phyloP scores from a whole-genome alignment of 2,113 vertebrate genomes.

The Athene noctua region DNA sequence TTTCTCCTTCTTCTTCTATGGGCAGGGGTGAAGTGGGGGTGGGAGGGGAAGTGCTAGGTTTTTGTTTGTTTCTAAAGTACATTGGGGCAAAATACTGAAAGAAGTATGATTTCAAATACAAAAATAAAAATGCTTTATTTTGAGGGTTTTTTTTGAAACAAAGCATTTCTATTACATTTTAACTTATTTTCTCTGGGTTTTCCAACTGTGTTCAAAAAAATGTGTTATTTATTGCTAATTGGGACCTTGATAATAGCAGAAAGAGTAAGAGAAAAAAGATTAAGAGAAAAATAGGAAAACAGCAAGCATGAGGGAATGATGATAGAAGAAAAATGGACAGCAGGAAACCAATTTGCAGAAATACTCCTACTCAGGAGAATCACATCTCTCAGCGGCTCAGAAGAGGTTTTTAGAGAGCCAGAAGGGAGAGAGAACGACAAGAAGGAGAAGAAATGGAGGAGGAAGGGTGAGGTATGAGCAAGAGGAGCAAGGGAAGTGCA shows the following conservation, averaged over 20 bases:
- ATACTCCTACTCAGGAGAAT: neutral
- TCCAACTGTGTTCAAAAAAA: neutral
- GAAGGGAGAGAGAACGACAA: neutral
- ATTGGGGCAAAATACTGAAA: neutral
- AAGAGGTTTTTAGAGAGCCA: neutral
- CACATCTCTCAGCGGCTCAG: neutral
- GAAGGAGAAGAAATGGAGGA: neutral
- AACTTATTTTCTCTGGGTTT: neutral
- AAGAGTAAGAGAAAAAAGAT: neutral
- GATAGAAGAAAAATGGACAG: constrained; percentile 32
- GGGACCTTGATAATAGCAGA: neutral
- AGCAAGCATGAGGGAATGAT: neutral
- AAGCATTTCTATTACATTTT: neutral
- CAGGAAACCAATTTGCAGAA: constrained; percentile 35
- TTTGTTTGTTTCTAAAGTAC: neutral
- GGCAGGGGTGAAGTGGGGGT: too few relatives aligned
- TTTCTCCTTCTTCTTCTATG: too few relatives aligned
- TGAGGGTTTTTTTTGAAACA: neutral
- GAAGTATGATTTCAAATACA: neutral
- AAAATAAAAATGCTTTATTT: neutral
- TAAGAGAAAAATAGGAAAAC: neutral
- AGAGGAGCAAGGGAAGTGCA: neutral
- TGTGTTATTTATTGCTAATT: neutral
- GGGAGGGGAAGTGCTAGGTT: too few relatives aligned
- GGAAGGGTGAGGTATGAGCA: neutral